Conservation (phyloP, 2,888 invertebrate species). For the Augochlorella aurata region DNA sequence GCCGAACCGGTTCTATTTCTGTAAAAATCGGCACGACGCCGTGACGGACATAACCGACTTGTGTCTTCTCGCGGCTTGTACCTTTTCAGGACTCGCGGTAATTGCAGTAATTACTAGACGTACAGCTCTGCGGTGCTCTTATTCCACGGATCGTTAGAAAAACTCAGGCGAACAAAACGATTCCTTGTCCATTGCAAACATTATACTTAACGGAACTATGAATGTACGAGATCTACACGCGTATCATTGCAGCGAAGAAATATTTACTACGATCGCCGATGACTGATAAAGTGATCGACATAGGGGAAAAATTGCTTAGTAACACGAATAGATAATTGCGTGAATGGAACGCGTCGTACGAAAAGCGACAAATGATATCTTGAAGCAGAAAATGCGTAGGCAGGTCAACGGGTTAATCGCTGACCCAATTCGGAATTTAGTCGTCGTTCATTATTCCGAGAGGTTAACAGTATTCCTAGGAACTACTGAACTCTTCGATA, state of each 20-base stretch:
- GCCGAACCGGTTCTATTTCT: constrained; percentile 24
- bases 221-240: no score
- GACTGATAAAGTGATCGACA: background rate
- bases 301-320: background rate
- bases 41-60: background rate
- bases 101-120: background rate
- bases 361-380: background rate
- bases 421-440: background rate
- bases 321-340: background rate
- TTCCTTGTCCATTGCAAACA: no score
- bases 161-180: background rate
- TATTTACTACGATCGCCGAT: background rate
- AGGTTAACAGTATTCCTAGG: constrained; percentile 12
- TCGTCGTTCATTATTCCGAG: background rate
- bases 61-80: background rate
- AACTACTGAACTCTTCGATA: background rate
- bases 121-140: background rate
- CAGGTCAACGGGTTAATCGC: background rate
- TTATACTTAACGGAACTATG: no score
- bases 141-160: background rate
- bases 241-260: no score
- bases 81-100: background rate
- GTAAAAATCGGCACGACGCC: background rate
- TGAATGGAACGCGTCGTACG: background rate
- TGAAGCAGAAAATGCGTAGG: background rate